These are phyloP conservation scores for Melieria omissa DNA, from an alignment of 2,888 invertebrate species.

Conservation along the genomic window DNA sequence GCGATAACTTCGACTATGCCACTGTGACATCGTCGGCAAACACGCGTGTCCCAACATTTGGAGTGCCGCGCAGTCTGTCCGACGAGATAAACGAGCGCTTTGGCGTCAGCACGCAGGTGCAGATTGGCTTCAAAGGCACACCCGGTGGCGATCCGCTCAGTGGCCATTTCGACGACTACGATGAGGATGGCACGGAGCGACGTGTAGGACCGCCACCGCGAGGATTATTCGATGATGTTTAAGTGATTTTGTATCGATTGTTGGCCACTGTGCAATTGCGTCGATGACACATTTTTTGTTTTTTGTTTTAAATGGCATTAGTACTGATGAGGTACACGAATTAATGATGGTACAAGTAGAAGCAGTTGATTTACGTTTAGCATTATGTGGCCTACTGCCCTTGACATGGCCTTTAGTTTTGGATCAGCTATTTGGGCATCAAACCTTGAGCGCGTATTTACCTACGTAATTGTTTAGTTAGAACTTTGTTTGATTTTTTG, in stretches of 20 bases:
- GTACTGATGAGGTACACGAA: too few species aligned
- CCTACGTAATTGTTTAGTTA: too few species aligned
- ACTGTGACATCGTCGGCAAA: conserved; percentile 67
- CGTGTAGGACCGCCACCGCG: conserved; percentile 75
- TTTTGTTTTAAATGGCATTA: too few species aligned
- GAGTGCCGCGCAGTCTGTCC: conserved; percentile 63
- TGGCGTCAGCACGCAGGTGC: conserved; percentile 73
- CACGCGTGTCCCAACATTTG: conserved; percentile 58
- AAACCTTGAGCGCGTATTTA: too few species aligned
- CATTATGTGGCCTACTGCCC: too few species aligned
- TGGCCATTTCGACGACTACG: conserved; percentile 51
- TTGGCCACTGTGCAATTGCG: too few species aligned
- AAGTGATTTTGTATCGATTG: conserved; percentile 43
- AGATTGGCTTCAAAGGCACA: conserved; percentile 64
- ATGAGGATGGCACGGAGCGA: conserved; percentile 53
- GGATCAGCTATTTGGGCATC: too few species aligned
- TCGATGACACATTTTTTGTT: too few species aligned
- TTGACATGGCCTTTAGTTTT: too few species aligned
- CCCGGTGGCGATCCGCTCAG: conserved; percentile 28
- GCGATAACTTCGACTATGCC: conserved; percentile 78
- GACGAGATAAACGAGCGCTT: conserved; percentile 75
- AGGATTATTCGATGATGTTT: conserved; percentile 87
- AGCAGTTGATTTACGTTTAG: too few species aligned
- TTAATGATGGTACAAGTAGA: too few species aligned
- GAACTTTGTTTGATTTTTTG: too few species aligned